Evolutionary conservation across 2,888 invertebrate genomes (phyloP).

Genomic region (Hirudinaria manillensis): DNA sequence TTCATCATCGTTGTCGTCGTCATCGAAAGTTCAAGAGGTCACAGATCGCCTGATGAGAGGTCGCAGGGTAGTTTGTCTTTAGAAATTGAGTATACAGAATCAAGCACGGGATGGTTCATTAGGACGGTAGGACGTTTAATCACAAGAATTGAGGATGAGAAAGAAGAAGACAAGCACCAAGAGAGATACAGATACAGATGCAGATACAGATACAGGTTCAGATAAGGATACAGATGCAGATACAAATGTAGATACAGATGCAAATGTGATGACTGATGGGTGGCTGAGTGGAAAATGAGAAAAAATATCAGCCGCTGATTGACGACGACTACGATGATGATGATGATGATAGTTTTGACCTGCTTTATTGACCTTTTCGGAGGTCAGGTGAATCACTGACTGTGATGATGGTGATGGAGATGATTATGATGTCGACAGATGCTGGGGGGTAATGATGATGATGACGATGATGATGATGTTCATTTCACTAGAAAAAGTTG

Average conservation of each 20-base stretch:
- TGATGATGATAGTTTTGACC: constrained; percentile 6
- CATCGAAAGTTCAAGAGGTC: too few relatives aligned
- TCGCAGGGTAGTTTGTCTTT: too few relatives aligned
- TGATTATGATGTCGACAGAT: neutral
- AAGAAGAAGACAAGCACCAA: neutral
- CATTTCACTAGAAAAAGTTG: neutral
- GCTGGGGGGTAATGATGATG: neutral
- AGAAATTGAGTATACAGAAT: too few relatives aligned
- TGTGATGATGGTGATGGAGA: neutral
- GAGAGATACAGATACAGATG: neutral
- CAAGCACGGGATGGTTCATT: too few relatives aligned
- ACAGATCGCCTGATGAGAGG: too few relatives aligned
- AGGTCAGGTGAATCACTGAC: too few relatives aligned
- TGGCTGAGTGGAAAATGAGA: neutral
- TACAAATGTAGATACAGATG: neutral
- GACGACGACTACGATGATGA: neutral
- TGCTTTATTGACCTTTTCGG: too few relatives aligned
- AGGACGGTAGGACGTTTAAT: too few relatives aligned
- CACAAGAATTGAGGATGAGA: neutral
- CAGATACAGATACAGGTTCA: neutral
- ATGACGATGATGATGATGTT: neutral
- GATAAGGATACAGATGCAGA: neutral
- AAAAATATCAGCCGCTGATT: neutral
- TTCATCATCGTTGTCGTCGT: too few relatives aligned
- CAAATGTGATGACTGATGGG: neutral